phyloP scores from a whole-genome alignment of 2,888 invertebrate species.

The Nemoura dubitans region DNA sequence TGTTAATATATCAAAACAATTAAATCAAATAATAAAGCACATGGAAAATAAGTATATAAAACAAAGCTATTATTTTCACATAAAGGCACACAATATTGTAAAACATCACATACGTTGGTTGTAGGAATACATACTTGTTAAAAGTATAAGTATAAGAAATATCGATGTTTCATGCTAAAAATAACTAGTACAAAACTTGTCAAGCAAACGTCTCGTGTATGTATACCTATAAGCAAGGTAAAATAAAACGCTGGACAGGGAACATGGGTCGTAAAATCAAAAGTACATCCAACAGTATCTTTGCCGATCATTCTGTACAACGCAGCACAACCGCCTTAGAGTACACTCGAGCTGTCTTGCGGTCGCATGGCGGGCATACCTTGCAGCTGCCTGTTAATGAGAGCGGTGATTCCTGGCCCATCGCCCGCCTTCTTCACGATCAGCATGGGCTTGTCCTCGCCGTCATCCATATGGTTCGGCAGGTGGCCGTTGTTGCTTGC shows the following conservation, averaged over 20 bases:
- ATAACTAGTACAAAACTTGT: not conserved
- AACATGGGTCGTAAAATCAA: not conserved
- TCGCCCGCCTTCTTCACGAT: conserved; percentile 79
- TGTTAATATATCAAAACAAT: not conserved
- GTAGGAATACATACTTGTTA: not conserved
- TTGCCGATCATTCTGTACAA: too few relatives aligned
- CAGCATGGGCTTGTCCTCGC: conserved; percentile 80
- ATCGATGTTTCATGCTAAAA: not conserved
- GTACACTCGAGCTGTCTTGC: too few relatives aligned
- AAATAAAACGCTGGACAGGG: not conserved
- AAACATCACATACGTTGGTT: not conserved
- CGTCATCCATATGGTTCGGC: conserved; percentile 70
- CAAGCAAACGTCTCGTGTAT: not conserved
- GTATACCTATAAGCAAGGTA: conserved; percentile 1
- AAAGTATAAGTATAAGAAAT: not conserved
- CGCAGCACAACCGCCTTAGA: too few relatives aligned
- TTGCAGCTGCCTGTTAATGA: conserved; percentile 80
- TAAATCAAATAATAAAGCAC: conserved; percentile 16
- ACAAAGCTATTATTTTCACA: not conserved
- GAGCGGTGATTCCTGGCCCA: conserved; percentile 79
- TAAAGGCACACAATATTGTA: not conserved
- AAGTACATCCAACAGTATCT: not conserved
- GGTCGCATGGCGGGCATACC: conserved; percentile 62
- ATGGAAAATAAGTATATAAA: conserved; percentile 19
- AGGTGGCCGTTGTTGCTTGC: conserved; percentile 72